Evolutionary conservation across 37 sponge, comb jelly and placozoan genomes (phyloP), one percentile per base, ranked within the genome.

Genomic region (Dysidea cf. avara): DNA sequence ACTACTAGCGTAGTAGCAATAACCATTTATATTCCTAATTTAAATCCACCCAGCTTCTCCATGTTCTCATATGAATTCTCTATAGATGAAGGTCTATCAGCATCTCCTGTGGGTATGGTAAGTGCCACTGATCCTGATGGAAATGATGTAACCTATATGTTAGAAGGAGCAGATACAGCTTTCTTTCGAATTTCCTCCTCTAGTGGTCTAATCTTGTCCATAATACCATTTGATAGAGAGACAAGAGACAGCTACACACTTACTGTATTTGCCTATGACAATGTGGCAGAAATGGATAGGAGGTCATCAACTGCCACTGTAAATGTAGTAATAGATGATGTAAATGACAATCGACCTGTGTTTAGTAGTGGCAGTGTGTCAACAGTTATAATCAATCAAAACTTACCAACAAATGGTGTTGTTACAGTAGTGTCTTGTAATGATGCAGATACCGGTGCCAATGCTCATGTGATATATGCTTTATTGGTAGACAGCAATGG

Each of bases 221-320:
- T 77, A 12, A 74, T 80, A 17, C 14, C 82, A 25, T 61, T 90
- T 26, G 87, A 91, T 48, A 52, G 78, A 20, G 92, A 91, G 60
- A 67, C 40, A 3, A 40, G 4, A 12, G 71, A 72, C 29, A 22
- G 16, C 2, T 91, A 86, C 67, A 49, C 3, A 4, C 39, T 91
- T 5, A 86, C 79, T 39, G 68, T 86, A 12, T 43, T 43, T 12
- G 46, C 46, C 9, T 43, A 43, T 43, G 46, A 43, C 9, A 9
- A 12, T 9, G 9, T 43, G 9, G 46, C 5, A 5, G 9, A 9
- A 43, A 12, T 9, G 9, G 46, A 43, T 43, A 43, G 46, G 46
- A 43, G 46, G 46, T 12, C 46, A 43, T 43, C 46, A 9, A 35
- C 57, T 30, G 71, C 71, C 24, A 24, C 57, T 21, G 37, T 71